Base-by-base conservation (phyloP, 2,113 vertebrate genomes). In the Cheirogaleus medius region DNA sequence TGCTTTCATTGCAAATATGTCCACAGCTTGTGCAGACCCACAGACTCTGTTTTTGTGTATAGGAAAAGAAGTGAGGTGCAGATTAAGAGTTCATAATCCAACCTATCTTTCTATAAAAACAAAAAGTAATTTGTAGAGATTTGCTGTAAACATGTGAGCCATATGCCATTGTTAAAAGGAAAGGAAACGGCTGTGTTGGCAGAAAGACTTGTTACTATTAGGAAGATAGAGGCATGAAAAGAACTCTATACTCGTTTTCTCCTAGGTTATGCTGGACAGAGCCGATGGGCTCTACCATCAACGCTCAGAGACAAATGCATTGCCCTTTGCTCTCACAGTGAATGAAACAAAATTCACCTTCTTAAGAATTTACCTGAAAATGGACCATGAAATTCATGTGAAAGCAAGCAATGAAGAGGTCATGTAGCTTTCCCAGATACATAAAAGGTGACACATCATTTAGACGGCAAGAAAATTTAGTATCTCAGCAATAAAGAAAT, bases 91-190 rank as follows among this genome's bases (percentile, higher is more conserved):
- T 95, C 74, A 37, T 73, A 94, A 88, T 76, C 71, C 71, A 96
- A 10, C 44, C 81, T 39, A 56, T 96, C 89, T 87, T 97, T 95
- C 69, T 91, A 18, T 63, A 91, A 95, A 96, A 90, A 86, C 71
- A 94, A 94, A 90, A 94, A 78, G 47, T 83, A 52, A 76, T 96
- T 92, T 93, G 87, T 83, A 93, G 81, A 90, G 93, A 77, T 78
- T 95, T 89, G 66, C 54, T 84, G 82, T 68, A 56, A 95, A 92
- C 60, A 85, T 84, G 82, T 25, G 80, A 95, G 58, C 90, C 93
- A 96, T 93, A 96, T 97, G 96, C 92, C 92, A 94, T 95, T 96
- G 89, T 97, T 94, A 89, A 94, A 90, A 97, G 91, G 96, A 95
- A 95, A 83, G 86, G 78, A 97, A 95, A 81, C 80, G 84, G 81